A percentile compares a stretch with the other conserved stretches of the same genome.
These are phyloP conservation scores for Carcharodon carcharias DNA, from an alignment of 2,797 vertebrate species.

Conservation along the genomic window DNA sequence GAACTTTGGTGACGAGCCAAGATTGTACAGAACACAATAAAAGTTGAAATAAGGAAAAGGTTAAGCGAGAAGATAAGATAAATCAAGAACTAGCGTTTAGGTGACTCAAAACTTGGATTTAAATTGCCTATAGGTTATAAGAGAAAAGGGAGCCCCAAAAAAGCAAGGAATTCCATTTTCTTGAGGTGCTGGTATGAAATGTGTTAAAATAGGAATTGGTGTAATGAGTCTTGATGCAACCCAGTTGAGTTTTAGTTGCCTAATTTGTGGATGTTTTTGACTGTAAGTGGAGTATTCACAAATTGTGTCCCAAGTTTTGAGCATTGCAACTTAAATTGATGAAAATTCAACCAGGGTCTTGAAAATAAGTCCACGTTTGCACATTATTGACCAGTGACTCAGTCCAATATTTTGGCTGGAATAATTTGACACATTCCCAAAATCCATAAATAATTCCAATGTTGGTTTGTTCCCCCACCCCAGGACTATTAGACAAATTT, in stretches of 20 bases:
- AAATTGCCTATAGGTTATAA: not conserved
- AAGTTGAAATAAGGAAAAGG: not conserved
- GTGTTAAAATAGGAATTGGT: not conserved
- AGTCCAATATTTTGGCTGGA: not conserved
- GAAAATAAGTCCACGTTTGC: not conserved
- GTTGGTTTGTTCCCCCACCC: too few species aligned
- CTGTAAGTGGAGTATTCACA: not conserved
- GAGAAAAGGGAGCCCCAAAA: not conserved
- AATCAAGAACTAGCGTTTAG: not conserved
- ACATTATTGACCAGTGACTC: not conserved
- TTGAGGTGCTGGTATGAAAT: not conserved
- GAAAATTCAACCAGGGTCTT: not conserved
- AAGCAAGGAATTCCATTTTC: not conserved
- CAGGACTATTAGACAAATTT: not conserved
- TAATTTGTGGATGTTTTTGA: not conserved
- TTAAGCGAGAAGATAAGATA: not conserved
- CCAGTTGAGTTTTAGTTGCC: not conserved
- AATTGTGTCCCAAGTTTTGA: too few species aligned
- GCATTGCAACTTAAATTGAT: not conserved
- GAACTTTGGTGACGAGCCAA: not conserved
- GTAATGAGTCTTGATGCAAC: not conserved
- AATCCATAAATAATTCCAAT: not conserved
- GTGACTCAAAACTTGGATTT: not conserved
- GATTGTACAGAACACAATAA: not conserved
- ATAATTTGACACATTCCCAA: not conserved